Evolutionary conservation across 2,797 vertebrate genomes (phyloP), one percentile per base, ranked within the genome.

Genomic region (Hipposideros larvatus): DNA sequence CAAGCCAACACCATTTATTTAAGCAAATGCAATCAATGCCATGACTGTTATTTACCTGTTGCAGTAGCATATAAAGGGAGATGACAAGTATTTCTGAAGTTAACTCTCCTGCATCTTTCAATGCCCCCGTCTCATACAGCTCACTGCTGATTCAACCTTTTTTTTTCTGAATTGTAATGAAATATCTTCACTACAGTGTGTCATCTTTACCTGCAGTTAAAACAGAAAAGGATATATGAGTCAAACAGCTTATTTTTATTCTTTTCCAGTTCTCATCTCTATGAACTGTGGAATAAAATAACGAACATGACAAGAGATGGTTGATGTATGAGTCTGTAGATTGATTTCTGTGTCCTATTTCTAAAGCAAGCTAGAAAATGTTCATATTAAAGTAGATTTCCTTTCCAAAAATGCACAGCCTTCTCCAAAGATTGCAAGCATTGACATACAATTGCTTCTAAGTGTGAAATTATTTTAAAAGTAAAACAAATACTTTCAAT

Each of bases 401-500:
- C 41, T 94, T 93, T 84, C 55, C 73, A 65, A 46, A 94, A 73
- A 53, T 90, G 71, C 77, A 65, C 51, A 79, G 75, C 51, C 51
- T 18, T 91, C 79, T 57, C 94, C 92, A 96, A 95, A 51, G 46
- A 96, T 71, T 79, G 43, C 10, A 93, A 87, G 4, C 31, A 87
- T 94, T 87, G 91, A 90, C 91, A 95, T 70, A 79, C 0, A 86
- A 79, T 89, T 75, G 21, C 75, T 96, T 95, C 4, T 59, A 94
- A 89, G 57, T 90, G 34, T 96, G 65, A 93, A 95, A 95, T 96
- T 94, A 96, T 96, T 97, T 97, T 84, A 87, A 93, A 96, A 91
- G 86, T 94, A 90, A 80, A 93, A 92, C 88, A 90, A 79, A 68
- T 26, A 71, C 31, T 91, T 91, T 28, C 75, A 91, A 82, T 97